Conservation (phyloP, 1,140 invertebrate species). For the Drosophila quadrilineata region DNA sequence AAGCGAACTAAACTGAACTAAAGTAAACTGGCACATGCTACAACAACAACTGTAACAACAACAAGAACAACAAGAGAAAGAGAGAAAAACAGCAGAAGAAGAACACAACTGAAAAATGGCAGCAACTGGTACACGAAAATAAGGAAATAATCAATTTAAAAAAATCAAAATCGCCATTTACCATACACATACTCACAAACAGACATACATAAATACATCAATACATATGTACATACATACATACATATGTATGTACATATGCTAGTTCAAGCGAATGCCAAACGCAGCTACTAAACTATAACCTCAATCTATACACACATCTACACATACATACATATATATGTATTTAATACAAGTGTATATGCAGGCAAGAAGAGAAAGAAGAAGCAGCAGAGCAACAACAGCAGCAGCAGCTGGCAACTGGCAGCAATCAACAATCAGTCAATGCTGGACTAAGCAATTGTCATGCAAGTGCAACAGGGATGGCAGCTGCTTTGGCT, state of each 20-base stretch:
- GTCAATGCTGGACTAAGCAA: slow-evolving; percentile 45
- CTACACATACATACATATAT: slow-evolving; percentile 5
- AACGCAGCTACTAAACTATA: slow-evolving; percentile 53
- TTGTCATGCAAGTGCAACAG: slow-evolving; percentile 5
- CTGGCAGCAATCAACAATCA: slow-evolving; percentile 62
- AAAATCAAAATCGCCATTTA: slow-evolving; percentile 79
- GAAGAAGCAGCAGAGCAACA: no score
- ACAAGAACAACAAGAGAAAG: neutral
- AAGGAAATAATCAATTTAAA: slow-evolving; percentile 80
- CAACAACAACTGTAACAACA: slow-evolving; percentile 7
- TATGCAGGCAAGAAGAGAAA: no score
- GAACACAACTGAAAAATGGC: slow-evolving; percentile 18
- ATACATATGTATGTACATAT: no score
- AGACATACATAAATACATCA: slow-evolving; percentile 2
- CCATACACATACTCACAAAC: slow-evolving; percentile 43
- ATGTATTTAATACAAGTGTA: slow-evolving; percentile 2
- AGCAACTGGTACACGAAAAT: slow-evolving; percentile 66
- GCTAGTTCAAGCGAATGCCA: no score
- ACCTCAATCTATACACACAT: slow-evolving; percentile 5
- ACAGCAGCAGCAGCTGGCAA: no score
- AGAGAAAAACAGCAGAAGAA: slow-evolving; percentile 15
- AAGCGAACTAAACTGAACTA: slow-evolving; percentile 49
- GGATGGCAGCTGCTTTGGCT: slow-evolving; percentile 8
- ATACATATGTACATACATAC: neutral
- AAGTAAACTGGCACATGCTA: slow-evolving; percentile 60